Base-by-base conservation (phyloP, 2,797 vertebrate genomes). In the Geotrypetes seraphini region DNA sequence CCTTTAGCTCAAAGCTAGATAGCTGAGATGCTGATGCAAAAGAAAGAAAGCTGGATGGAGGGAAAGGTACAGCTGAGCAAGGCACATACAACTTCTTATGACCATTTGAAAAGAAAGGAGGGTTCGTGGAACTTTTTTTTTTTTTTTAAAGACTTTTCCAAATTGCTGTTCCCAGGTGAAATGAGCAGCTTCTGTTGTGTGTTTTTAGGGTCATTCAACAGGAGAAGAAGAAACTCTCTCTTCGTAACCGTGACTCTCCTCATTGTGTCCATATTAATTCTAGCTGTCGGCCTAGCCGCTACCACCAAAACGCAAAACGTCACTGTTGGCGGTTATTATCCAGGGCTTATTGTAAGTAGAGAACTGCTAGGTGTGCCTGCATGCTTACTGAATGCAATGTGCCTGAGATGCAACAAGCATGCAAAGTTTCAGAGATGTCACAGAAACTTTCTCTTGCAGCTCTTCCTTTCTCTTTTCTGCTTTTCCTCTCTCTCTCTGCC, bases 291-390 rank as follows among this genome's bases (percentile, higher is more conserved):
- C 45, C 79, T 97, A 62, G 92, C 92, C 11, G 96, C 94, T 24
- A 98, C 94, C 19, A 97, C 93, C 46, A 86, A 92, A 77, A 96
- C 93, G 18, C 90, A 97, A 75, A 97, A 99, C 85, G 92, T 98
- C 71, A 94, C 94, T 3, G 93, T 99, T 29, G 93, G 93, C 59
- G 93, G 93, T 47, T 97, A 97, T 80, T 99, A 99, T 71, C 89
- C 96, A 2, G 94, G 96, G 70, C 85, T 92, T 61, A 97, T 99
- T 60, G 94, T 99, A 85, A 96, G 96, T 94, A 72, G 57, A 60
- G 61, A 64, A 64, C 38, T 40, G 55, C 39, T 54, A 57, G 60
- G 41, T 66, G 49, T 50, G 56, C 63, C 44, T 57, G 53, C 44
- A 54, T 52, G 53, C 29, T 46, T 56, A 29, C 16, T 53, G 42